These are phyloP conservation scores for Clarias batrachus DNA, from an alignment of 2,113 vertebrate genomes.

Conservation along the genomic window DNA sequence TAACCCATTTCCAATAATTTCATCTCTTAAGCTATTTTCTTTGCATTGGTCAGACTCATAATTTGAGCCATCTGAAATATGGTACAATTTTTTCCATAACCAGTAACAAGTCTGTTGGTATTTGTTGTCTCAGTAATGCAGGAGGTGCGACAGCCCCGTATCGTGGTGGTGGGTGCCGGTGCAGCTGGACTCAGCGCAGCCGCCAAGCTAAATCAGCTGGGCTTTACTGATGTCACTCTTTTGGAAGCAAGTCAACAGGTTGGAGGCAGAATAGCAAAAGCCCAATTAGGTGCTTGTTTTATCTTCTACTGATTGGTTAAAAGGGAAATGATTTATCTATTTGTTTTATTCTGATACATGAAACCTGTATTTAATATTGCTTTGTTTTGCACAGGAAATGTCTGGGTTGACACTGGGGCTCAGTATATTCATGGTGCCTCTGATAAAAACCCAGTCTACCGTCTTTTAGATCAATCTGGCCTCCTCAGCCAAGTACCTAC, in stretches of 20 bases:
- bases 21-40: too few relatives aligned
- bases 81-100: too few relatives aligned
- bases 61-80: too few relatives aligned
- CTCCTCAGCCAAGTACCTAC: conserved; percentile 50
- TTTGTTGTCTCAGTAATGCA: conserved; percentile 3
- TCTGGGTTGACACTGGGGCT: conserved; percentile 53
- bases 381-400: conserved; percentile 42
- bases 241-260: conserved; percentile 47
- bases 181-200: conserved; percentile 55
- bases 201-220: conserved; percentile 41
- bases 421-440: conserved; percentile 56
- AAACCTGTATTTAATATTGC: background rate
- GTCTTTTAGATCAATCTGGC: conserved; percentile 43
- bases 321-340: too few relatives aligned
- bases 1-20: too few relatives aligned
- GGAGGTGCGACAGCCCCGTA: conserved; percentile 10
- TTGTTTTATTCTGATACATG: background rate
- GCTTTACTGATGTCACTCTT: conserved; percentile 53
- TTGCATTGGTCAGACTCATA: too few relatives aligned
- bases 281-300: conserved; percentile 44
- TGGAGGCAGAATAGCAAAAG: conserved; percentile 54
- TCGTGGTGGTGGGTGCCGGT: conserved; percentile 58
- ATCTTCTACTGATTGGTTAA: too few relatives aligned
- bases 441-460: conserved; percentile 55
- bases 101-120: too few relatives aligned